These are phyloP conservation scores for Aurelia aurita complex sp. Pacific DNA, from an alignment of 30 jellyfish, hydroid and myxozoan species.

Conservation along the genomic window DNA sequence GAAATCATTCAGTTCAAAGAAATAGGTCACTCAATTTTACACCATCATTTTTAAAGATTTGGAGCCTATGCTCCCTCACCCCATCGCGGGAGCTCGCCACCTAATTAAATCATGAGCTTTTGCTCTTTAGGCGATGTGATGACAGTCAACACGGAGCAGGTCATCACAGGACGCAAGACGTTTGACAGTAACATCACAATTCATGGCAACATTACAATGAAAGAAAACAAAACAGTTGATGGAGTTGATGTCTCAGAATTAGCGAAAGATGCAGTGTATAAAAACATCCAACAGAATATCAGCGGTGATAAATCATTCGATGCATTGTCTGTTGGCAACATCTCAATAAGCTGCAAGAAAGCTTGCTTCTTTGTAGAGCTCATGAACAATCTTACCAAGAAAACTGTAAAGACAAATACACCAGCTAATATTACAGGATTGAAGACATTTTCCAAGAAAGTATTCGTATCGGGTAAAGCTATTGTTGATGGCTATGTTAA, in stretches of 20 bases:
- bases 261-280: slow-evolving; percentile 54
- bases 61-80: too few relatives aligned
- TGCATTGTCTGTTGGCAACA: slow-evolving; percentile 15
- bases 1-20: too few relatives aligned
- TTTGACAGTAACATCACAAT: slow-evolving; percentile 52
- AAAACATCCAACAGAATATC: slow-evolving; percentile 51
- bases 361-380: slow-evolving; percentile 41
- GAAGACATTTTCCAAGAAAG: slow-evolving; percentile 23
- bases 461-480: not conserved
- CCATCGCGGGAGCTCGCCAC: not conserved
- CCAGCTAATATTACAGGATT: slow-evolving; percentile 61
- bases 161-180: slow-evolving; percentile 69
- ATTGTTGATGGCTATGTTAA: slow-evolving; percentile 49
- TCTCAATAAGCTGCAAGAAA: slow-evolving; percentile 32
- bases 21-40: too few relatives aligned
- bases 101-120: not conserved
- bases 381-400: slow-evolving; percentile 41
- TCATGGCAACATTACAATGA: slow-evolving; percentile 47
- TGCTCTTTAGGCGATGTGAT: slow-evolving; percentile 65
- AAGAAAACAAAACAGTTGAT: slow-evolving; percentile 42
- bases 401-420: slow-evolving; percentile 43
- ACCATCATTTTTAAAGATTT: too few relatives aligned
- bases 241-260: slow-evolving; percentile 84
- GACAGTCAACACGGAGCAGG: slow-evolving; percentile 52
- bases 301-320: slow-evolving; percentile 60